Evolutionary conservation across 1,140 invertebrate species (phyloP).

Genomic region (Conus betulinus): DNA sequence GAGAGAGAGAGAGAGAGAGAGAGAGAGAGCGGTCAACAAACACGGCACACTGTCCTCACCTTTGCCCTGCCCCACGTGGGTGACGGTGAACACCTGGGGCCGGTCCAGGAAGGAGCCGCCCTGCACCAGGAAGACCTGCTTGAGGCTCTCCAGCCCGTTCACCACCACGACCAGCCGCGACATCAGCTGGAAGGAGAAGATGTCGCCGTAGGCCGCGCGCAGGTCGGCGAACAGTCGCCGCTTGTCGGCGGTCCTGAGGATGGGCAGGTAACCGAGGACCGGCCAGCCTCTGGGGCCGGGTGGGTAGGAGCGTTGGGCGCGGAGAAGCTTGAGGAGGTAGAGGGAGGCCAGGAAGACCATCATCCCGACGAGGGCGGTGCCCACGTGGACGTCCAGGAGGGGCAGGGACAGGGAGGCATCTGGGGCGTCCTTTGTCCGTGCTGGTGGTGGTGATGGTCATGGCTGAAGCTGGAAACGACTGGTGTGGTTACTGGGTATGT

Average conservation of each 20-base stretch:
- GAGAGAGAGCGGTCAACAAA: not conserved
- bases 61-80: conserved; percentile 44
- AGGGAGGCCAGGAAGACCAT: not conserved
- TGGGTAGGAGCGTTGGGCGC: conserved; percentile 10
- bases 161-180: conserved; percentile 43
- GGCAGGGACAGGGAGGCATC: not conserved
- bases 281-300: conserved; percentile 41
- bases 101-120: conserved; percentile 44
- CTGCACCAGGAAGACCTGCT: conserved; percentile 49
- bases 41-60: conserved; percentile 31
- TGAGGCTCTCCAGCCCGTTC: conserved; percentile 46
- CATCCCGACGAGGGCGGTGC: not conserved
- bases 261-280: conserved; percentile 40
- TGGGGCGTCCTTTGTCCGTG: too few species aligned
- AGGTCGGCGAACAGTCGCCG: conserved; percentile 26
- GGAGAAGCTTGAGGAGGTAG: not conserved
- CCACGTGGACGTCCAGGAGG: not conserved
- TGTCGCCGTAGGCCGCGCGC: conserved; percentile 45
- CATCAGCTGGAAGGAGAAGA: conserved; percentile 46
- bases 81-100: conserved; percentile 46
- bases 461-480: too few species aligned
- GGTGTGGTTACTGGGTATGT: too few species aligned
- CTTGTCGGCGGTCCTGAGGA: conserved; percentile 26
- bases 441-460: too few species aligned
- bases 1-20: too few species aligned